Percentiles rank a stretch among this genome's conserved stretches.
phyloP scores from a whole-genome alignment of 53 echinoderm and acorn worm genomes.

The Crossaster papposus region DNA sequence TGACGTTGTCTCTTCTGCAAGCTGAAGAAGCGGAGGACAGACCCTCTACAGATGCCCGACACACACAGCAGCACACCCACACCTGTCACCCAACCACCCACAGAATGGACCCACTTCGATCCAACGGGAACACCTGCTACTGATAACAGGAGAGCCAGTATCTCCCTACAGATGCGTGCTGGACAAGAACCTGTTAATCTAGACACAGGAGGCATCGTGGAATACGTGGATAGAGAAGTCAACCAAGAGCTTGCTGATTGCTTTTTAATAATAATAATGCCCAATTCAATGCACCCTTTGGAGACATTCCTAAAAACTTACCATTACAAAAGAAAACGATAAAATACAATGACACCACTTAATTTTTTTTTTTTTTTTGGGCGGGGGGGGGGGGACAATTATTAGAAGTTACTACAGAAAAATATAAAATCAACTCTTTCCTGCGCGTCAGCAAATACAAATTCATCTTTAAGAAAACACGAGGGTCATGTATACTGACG shows the following conservation, averaged over 20 bases:
- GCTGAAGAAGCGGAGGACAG: constrained; percentile 35
- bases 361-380: too few relatives aligned
- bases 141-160: constrained; percentile 23
- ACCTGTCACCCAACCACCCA: constrained; percentile 51
- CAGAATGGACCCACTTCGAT: constrained; percentile 76
- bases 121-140: constrained; percentile 56
- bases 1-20: background rate
- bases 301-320: too few relatives aligned
- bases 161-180: constrained; percentile 23
- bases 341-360: too few relatives aligned
- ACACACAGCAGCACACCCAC: background rate
- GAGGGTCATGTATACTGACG: too few relatives aligned
- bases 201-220: constrained; percentile 32
- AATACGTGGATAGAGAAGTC: constrained; percentile 49
- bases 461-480: too few relatives aligned
- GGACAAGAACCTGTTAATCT: constrained; percentile 34
- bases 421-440: too few relatives aligned
- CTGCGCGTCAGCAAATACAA: too few relatives aligned
- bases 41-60: background rate
- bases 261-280: too few relatives aligned
- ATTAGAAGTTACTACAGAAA: too few relatives aligned
- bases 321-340: too few relatives aligned
- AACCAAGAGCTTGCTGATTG: background rate
- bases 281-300: too few relatives aligned
- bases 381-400: too few relatives aligned